Conservation (phyloP, 2,888 invertebrate species). For the Saturnia japonica region DNA sequence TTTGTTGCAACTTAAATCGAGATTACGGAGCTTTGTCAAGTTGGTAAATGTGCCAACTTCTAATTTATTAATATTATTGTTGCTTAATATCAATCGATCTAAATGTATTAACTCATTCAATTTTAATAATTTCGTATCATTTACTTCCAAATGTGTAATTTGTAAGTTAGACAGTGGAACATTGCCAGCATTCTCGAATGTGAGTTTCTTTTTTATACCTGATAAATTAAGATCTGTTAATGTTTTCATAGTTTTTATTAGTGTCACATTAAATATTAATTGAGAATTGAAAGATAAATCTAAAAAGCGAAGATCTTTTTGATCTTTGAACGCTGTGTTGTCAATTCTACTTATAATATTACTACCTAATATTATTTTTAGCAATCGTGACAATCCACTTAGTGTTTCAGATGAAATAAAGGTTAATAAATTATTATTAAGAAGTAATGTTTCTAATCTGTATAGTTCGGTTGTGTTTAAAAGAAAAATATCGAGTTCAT, state of each 20-base stretch:
- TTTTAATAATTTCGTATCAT: conserved; percentile 42
- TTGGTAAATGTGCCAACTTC: conserved; percentile 45
- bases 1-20: conserved; percentile 61
- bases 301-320: conserved; percentile 42
- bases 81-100: conserved; percentile 41
- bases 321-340: conserved; percentile 40
- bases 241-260: conserved; percentile 34
- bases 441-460: conserved; percentile 41
- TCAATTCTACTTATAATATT: conserved; percentile 45
- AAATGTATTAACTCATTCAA: conserved; percentile 41
- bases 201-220: conserved; percentile 39
- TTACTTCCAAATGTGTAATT: conserved; percentile 44
- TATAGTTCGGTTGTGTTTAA: conserved; percentile 53
- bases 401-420: conserved; percentile 39
- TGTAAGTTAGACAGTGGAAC: conserved; percentile 38
- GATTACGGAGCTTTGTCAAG: conserved; percentile 35
- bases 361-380: conserved; percentile 43
- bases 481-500: conserved; percentile 46
- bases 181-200: conserved; percentile 37
- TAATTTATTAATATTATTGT: conserved; percentile 48
- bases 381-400: conserved; percentile 38
- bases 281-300: conserved; percentile 59
- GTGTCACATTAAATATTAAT: conserved; percentile 37
- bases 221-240: conserved; percentile 48
- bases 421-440: conserved; percentile 56